Conservation (phyloP, 2,888 invertebrate genomes). For the Volucella inanis region DNA sequence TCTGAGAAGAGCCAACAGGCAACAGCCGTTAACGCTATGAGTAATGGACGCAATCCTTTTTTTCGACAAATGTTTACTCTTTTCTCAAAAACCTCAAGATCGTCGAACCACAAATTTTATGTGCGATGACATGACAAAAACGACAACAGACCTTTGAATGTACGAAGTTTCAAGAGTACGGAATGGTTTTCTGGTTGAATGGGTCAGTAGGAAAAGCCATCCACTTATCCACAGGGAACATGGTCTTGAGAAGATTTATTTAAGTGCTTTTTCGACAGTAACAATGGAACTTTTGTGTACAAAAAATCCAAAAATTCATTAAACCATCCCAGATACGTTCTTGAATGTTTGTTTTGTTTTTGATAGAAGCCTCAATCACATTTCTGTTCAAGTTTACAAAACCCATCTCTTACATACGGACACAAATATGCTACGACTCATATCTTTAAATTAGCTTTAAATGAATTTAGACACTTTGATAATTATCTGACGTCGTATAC, state of each 20-base stretch:
- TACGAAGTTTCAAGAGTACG: constrained; percentile 37
- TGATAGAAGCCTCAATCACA: too few species aligned
- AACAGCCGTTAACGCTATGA: constrained; percentile 62
- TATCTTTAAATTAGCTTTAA: too few species aligned
- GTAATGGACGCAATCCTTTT: constrained; percentile 68
- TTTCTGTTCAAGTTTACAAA: too few species aligned
- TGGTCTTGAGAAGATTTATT: constrained; percentile 35
- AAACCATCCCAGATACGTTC: too few species aligned
- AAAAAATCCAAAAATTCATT: too few species aligned
- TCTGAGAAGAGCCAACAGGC: constrained; percentile 12
- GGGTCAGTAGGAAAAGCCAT: constrained; percentile 33
- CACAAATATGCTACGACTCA: too few species aligned
- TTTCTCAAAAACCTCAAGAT: constrained; percentile 51
- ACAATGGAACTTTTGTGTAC: background rate
- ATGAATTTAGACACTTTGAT: too few species aligned
- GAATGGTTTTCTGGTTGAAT: constrained; percentile 58
- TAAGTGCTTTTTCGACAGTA: constrained; percentile 32
- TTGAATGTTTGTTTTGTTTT: too few species aligned
- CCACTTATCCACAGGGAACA: constrained; percentile 23
- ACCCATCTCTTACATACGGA: too few species aligned
- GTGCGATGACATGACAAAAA: constrained; percentile 12
- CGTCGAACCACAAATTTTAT: constrained; percentile 9
- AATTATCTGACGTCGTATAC: too few species aligned
- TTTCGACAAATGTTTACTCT: constrained; percentile 58
- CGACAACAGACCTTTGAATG: constrained; percentile 36